Evolutionary conservation across 2,113 vertebrate species (phyloP).

Genomic region (Elgaria multicarinata): DNA sequence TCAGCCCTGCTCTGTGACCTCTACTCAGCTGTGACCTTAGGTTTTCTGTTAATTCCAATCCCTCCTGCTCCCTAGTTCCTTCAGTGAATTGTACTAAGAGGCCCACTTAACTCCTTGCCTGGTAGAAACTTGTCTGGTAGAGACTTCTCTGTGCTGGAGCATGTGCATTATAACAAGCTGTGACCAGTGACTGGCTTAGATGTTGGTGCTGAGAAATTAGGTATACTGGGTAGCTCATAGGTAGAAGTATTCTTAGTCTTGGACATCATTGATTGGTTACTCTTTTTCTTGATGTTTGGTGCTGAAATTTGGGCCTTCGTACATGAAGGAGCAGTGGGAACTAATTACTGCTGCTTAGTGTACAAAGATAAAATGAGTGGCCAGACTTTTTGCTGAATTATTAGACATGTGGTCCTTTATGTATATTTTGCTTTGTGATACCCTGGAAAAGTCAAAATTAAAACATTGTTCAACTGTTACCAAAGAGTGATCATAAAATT

Average conservation of each 20-base stretch:
- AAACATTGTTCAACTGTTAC: background rate
- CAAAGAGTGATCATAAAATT: background rate
- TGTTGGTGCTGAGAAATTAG: background rate
- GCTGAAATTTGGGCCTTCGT: background rate
- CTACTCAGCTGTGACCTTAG: background rate
- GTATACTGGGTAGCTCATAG: background rate
- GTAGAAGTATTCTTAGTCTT: background rate
- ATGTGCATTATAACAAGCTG: background rate
- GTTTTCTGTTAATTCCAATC: background rate
- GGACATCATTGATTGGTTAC: background rate
- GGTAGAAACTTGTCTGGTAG: background rate
- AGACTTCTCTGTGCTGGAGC: background rate
- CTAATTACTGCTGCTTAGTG: background rate
- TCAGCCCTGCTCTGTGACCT: background rate
- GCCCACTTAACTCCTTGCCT: background rate
- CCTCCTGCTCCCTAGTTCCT: background rate
- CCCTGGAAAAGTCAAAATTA: background rate
- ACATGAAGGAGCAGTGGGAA: background rate
- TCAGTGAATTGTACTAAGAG: background rate
- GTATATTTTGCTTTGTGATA: background rate
- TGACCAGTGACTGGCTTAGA: background rate
- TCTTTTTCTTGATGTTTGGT: background rate
- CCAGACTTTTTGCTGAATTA: background rate
- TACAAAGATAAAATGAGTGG: background rate
- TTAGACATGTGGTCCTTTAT: background rate